A percentile compares a stretch with the other conserved stretches of the same genome.
These are phyloP conservation scores for Polylopha cassiicola DNA, from an alignment of 2,888 invertebrate species.

Conservation along the genomic window DNA sequence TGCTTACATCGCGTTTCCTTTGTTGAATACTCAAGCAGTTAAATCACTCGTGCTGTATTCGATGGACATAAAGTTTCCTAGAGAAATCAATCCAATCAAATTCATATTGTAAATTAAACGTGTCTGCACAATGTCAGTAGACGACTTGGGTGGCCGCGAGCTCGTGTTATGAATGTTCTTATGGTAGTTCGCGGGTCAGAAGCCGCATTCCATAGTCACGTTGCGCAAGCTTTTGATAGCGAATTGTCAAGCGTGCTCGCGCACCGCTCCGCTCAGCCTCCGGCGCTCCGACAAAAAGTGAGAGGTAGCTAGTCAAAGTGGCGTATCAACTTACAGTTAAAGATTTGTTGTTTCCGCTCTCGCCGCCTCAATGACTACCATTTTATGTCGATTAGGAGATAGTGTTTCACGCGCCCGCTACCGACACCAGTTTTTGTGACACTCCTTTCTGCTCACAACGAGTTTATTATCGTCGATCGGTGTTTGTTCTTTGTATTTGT, in stretches of 20 bases:
- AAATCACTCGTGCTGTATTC: slow-evolving; percentile 30
- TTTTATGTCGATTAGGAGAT: slow-evolving; percentile 75
- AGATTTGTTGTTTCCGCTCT: slow-evolving; percentile 75
- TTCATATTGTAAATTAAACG: slow-evolving; percentile 55
- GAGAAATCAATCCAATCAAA: slow-evolving; percentile 57
- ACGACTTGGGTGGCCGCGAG: slow-evolving; percentile 62
- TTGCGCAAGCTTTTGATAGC: slow-evolving; percentile 52
- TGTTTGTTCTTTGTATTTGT: slow-evolving; percentile 49
- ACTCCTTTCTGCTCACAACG: slow-evolving; percentile 66
- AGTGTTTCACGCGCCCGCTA: slow-evolving; percentile 74
- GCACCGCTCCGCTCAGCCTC: slow-evolving; percentile 31
- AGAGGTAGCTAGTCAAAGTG: slow-evolving; percentile 53
- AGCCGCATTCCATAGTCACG: slow-evolving; percentile 50
- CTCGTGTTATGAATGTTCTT: slow-evolving; percentile 50
- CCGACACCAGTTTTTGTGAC: slow-evolving; percentile 73
- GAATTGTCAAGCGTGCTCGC: slow-evolving; percentile 52
- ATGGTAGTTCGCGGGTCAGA: slow-evolving; percentile 59
- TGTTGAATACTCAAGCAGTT: slow-evolving; percentile 36
- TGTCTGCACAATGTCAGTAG: slow-evolving; percentile 39
- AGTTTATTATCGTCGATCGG: slow-evolving; percentile 65
- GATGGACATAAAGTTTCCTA: slow-evolving; percentile 44
- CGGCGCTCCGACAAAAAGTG: slow-evolving; percentile 56
- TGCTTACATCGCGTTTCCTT: slow-evolving; percentile 40
- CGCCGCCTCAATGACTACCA: slow-evolving; percentile 74
- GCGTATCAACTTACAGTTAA: slow-evolving; percentile 59